phyloP scores from a whole-genome alignment of 2,797 vertebrate genomes.

The Tinamus major region DNA sequence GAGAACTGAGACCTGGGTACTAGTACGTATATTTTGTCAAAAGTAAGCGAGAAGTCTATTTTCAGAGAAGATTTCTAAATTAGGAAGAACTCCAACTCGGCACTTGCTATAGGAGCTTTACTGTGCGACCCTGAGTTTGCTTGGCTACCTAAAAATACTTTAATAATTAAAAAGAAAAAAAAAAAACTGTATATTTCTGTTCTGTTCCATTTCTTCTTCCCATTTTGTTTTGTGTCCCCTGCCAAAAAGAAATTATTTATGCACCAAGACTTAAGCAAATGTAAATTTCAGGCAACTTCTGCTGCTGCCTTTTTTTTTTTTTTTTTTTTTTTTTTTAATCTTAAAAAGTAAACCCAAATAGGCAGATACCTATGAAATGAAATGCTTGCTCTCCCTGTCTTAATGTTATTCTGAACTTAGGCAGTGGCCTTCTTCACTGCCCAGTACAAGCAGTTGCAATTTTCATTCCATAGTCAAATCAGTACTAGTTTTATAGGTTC shows the following conservation, averaged over 20 bases:
- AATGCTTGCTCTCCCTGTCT: neutral
- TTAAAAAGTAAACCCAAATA: too few relatives aligned
- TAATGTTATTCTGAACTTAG: neutral
- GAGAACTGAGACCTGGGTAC: neutral
- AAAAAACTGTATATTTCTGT: neutral
- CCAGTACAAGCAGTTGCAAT: neutral
- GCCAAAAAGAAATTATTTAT: neutral
- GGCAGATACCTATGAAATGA: neutral
- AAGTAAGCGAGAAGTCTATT: neutral
- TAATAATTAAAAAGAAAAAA: neutral
- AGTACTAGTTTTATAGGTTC: neutral
- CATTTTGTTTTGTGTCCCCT: neutral
- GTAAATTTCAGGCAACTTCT: neutral
- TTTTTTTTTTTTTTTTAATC: too few relatives aligned
- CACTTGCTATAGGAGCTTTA: neutral
- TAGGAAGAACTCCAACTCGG: neutral
- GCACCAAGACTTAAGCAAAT: neutral
- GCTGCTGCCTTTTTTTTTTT: neutral
- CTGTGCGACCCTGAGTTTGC: accelerated
- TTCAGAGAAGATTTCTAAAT: neutral
- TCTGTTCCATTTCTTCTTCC: neutral
- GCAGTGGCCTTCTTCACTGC: neutral
- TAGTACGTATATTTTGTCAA: neutral
- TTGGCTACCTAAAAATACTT: neutral
- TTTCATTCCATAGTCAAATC: accelerated